phyloP scores from a whole-genome alignment of 2,113 vertebrate genomes.

The Cepphus grylle region DNA sequence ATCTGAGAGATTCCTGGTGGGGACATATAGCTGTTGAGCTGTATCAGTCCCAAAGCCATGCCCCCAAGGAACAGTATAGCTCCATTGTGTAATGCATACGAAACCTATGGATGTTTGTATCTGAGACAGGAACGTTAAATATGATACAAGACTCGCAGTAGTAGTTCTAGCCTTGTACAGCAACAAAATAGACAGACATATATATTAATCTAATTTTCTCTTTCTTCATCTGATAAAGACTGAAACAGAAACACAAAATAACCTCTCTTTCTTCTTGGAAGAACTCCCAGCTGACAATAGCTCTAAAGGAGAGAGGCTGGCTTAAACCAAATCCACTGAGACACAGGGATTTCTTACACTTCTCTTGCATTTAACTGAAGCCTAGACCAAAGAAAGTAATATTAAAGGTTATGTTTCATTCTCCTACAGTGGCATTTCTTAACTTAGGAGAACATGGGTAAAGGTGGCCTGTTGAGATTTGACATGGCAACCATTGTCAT shows the following conservation, averaged over 20 bases:
- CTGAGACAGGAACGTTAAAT: background rate
- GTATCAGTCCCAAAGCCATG: background rate
- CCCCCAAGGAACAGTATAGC: background rate
- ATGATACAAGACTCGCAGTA: background rate
- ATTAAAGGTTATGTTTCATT: constrained; percentile 82
- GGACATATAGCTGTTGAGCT: background rate
- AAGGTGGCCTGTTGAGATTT: constrained; percentile 75
- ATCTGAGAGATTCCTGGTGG: background rate
- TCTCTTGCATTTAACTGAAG: constrained; percentile 67
- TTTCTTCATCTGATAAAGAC: constrained; percentile 18
- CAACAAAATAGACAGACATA: background rate
- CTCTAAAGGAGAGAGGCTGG: constrained; percentile 63
- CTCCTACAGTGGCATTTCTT: constrained; percentile 67
- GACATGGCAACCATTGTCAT: constrained; percentile 77
- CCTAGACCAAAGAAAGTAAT: constrained; percentile 79
- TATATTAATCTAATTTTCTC: constrained; percentile 31
- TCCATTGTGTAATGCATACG: background rate
- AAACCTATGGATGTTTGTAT: background rate
- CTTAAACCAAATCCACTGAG: constrained; percentile 77
- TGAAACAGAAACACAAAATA: constrained; percentile 32
- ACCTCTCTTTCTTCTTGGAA: constrained; percentile 28
- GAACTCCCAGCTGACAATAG: constrained; percentile 66
- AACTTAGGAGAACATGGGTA: constrained; percentile 68
- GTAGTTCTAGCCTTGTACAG: background rate
- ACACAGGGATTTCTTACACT: constrained; percentile 71